Base-by-base conservation (phyloP, 2,888 invertebrate genomes). In the Eupithecia vulgata region DNA sequence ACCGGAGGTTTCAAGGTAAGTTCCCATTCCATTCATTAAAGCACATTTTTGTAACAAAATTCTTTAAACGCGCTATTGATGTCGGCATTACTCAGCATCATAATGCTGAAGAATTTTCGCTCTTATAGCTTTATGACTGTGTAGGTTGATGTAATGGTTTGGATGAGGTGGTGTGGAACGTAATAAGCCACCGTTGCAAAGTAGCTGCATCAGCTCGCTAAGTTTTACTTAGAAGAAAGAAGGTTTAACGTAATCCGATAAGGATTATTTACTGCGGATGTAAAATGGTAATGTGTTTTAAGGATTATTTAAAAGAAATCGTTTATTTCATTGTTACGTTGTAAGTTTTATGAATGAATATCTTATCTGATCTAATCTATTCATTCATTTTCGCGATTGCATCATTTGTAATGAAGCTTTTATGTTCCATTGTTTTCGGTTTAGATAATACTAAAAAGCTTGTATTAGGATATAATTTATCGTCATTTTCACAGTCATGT, bases 1-100 rank as follows among this genome's bases (percentile, higher is more conserved):
- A 75, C 70, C 72, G 78, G 75, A 78, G 72, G 78, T 78, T 52
- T 65, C 40, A 83, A 86, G 88, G 88, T 88, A 82, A 74, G 62
- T 68, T 66, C 62, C 30, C 30, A 65, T 71, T 61, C 21, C n/a
- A 37, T 67, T 62, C 48, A 64, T 64, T 64, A 62, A 61, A 57
- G 25, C 57, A 25, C 25, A 57, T 57, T 57, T 52, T 48, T 70
- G 64, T 37, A 68, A 35, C n/a, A 67, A 52, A 62, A n/a, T 64
- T 57, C 5, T 30, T 62, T 42, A 17, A 66, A 48, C 21, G 12
- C 65, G 48, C 57, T 75, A 76, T 75, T 71, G 75, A 75, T 73
- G 74, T 74, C 69, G 57, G 57, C 57, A 57, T 57, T 64, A 64
- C 35, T 64, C 62, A 73, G 72, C 69, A 59, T 74, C 68, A 71